Conservation (phyloP, 1,140 invertebrate species). For the Thaumatotibia leucotreta region DNA sequence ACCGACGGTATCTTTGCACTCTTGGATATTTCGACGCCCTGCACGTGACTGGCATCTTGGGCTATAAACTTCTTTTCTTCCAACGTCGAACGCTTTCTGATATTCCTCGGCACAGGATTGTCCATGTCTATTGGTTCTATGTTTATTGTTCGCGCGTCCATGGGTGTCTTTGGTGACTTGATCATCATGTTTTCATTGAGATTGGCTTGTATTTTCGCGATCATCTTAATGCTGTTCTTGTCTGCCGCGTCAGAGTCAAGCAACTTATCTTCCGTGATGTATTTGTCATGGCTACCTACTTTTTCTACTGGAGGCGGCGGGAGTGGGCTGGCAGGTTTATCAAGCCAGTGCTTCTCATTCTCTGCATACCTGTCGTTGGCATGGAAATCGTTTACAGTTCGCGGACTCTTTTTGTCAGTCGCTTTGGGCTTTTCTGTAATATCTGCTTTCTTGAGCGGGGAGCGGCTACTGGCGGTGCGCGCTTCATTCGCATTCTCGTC, state of each 20-base stretch:
- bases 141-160: slow-evolving; percentile 58
- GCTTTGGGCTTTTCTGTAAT: slow-evolving; percentile 32
- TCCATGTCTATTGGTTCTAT: slow-evolving; percentile 58
- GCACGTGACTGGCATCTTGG: slow-evolving; percentile 63
- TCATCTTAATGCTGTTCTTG: slow-evolving; percentile 66
- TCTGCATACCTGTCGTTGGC: slow-evolving; percentile 42
- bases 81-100: slow-evolving; percentile 39
- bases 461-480: slow-evolving; percentile 21
- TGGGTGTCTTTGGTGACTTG: slow-evolving; percentile 66
- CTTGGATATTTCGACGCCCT: slow-evolving; percentile 65
- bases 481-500: slow-evolving; percentile 17
- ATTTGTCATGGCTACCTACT: slow-evolving; percentile 60
- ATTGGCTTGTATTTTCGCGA: slow-evolving; percentile 69
- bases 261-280: slow-evolving; percentile 68
- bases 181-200: slow-evolving; percentile 71
- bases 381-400: slow-evolving; percentile 12
- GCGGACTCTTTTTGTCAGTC: slow-evolving; percentile 38
- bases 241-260: slow-evolving; percentile 58
- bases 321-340: slow-evolving; percentile 55
- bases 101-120: slow-evolving; percentile 44
- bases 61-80: slow-evolving; percentile 74
- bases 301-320: slow-evolving; percentile 60
- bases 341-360: slow-evolving; percentile 56
- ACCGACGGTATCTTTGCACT: slow-evolving; percentile 65
- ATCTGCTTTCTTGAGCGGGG: slow-evolving; percentile 41